A percentile compares a stretch with the other conserved stretches of the same genome.
phyloP scores from a whole-genome alignment of 2,113 vertebrate species.

The Oxyura jamaicensis region DNA sequence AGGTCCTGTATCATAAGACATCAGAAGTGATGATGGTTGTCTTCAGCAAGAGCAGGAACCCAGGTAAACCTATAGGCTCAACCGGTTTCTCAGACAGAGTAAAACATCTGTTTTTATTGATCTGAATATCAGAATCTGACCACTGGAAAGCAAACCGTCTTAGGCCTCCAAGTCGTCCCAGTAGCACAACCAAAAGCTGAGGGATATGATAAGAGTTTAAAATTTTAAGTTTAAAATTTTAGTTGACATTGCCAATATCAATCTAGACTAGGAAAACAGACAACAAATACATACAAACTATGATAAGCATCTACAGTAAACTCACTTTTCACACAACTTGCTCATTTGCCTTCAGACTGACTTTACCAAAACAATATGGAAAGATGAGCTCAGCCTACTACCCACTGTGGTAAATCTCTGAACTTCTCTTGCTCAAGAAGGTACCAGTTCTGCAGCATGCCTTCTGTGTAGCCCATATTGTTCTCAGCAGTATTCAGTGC shows the following conservation, averaged over 20 bases:
- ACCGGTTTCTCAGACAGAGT: not conserved
- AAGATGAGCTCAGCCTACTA: not conserved
- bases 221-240: not conserved
- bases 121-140: not conserved
- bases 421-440: not conserved
- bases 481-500: not conserved
- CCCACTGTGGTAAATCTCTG: not conserved
- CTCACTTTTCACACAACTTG: not conserved
- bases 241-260: not conserved
- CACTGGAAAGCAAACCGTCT: not conserved
- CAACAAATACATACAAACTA: not conserved
- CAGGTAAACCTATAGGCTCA: not conserved
- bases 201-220: not conserved
- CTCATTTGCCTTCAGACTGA: not conserved
- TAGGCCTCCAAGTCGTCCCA: not conserved
- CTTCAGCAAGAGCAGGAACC: not conserved
- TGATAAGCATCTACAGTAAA: not conserved
- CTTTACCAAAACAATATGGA: not conserved
- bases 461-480: not conserved
- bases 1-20: not conserved
- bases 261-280: not conserved
- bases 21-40: not conserved
- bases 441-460: not conserved
- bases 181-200: not conserved
- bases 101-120: not conserved